Evolutionary conservation across 2,888 invertebrate genomes (phyloP).

Genomic region (Caenorhabditis doughertyi): DNA sequence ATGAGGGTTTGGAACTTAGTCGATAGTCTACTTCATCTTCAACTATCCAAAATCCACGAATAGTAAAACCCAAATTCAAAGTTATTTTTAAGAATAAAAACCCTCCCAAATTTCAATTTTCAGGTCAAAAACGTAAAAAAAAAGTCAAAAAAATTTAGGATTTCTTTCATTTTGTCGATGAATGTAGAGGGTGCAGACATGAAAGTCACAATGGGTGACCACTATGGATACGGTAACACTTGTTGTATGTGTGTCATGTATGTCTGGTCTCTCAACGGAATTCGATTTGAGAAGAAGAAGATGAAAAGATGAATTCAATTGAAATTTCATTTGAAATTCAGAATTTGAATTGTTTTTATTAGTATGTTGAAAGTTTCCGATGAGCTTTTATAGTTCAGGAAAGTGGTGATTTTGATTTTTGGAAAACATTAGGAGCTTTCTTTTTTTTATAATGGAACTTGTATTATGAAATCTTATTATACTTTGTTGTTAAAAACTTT

Average conservation of each 20-base stretch:
- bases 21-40: too few relatives aligned
- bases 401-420: too few relatives aligned
- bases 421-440: too few relatives aligned
- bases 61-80: neutral
- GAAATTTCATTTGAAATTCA: neutral
- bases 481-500: too few relatives aligned
- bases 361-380: too few relatives aligned
- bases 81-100: conserved; percentile 42
- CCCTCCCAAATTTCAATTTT: conserved; percentile 10
- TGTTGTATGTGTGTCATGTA: conserved; percentile 37
- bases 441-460: too few relatives aligned
- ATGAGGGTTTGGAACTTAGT: too few relatives aligned
- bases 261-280: too few relatives aligned
- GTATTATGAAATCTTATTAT: too few relatives aligned
- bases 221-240: conserved; percentile 44
- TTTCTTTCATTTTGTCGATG: conserved; percentile 26
- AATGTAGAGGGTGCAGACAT: conserved; percentile 33
- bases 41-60: too few relatives aligned
- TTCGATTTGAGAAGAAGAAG: neutral
- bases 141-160: conserved; percentile 62
- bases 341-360: neutral
- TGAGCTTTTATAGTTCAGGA: too few relatives aligned
- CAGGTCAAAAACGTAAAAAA: conserved; percentile 43
- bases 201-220: conserved; percentile 30
- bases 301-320: neutral